Conservation (phyloP, 2,113 vertebrate genomes). For the Leuciscus idus region DNA sequence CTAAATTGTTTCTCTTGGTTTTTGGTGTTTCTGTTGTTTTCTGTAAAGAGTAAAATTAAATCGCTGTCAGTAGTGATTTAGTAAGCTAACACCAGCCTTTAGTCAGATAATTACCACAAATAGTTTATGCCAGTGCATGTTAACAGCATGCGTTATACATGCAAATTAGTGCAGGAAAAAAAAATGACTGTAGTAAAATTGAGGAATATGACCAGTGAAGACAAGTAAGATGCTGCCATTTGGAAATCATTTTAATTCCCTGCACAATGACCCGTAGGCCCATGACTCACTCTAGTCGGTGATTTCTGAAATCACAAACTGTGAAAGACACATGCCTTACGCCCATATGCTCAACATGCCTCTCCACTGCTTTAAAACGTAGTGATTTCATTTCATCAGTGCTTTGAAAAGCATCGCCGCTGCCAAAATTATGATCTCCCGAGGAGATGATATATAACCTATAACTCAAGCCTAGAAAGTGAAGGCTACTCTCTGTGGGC, state of each 20-base stretch:
- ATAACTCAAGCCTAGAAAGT: conserved; percentile 49
- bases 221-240: not conserved
- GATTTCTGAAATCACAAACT: conserved; percentile 1
- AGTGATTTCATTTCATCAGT: conserved; percentile 42
- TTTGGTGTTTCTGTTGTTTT: not conserved
- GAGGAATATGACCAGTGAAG: conserved; percentile 1
- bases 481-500: conserved; percentile 53
- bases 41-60: conserved; percentile 4
- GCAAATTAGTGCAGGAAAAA: not conserved
- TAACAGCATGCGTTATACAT: not conserved
- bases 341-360: conserved; percentile 6
- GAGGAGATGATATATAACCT: conserved; percentile 60
- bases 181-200: not conserved
- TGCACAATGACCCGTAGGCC: conserved; percentile 36
- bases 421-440: conserved; percentile 40
- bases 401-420: conserved; percentile 20
- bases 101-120: conserved; percentile 32
- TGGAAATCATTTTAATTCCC: conserved; percentile 26
- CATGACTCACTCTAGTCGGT: conserved; percentile 7
- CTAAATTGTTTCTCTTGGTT: not conserved
- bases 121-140: not conserved
- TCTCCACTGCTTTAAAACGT: conserved; percentile 46
- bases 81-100: conserved; percentile 23
- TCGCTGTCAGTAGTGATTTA: conserved; percentile 20
- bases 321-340: conserved; percentile 25